A percentile compares a stretch with the other conserved stretches of the same genome.
Conservation (phyloP, 1,140 invertebrate species). For the Parasteatoda tepidariorum region DNA sequence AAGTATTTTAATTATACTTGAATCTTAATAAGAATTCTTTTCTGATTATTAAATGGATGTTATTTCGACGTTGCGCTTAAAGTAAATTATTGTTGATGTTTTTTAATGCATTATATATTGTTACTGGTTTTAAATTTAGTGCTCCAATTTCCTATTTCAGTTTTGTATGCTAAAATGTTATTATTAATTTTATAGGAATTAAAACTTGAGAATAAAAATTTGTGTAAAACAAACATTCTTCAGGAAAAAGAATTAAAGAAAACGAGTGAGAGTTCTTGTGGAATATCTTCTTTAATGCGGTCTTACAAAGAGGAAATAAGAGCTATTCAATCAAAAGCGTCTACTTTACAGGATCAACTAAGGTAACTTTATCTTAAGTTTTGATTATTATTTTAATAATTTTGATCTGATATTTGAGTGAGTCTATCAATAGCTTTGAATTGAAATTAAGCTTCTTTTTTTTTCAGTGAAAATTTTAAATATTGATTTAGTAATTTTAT, state of each 20-base stretch:
- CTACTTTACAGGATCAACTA: too few relatives aligned
- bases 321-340: too few relatives aligned
- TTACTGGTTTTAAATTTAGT: background rate
- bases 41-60: background rate
- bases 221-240: too few relatives aligned
- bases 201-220: too few relatives aligned
- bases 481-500: background rate
- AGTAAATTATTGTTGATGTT: background rate
- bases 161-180: background rate
- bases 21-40: background rate
- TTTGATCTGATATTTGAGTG: background rate
- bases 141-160: background rate
- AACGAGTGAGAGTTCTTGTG: too few relatives aligned
- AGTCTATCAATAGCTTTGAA: background rate
- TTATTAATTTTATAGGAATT: too few relatives aligned
- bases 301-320: too few relatives aligned
- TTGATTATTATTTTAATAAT: background rate
- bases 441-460: background rate
- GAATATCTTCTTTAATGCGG: too few relatives aligned
- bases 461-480: background rate
- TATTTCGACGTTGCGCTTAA: background rate
- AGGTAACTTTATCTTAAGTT: background rate
- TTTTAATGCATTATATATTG: background rate
- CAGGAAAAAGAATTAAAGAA: too few relatives aligned
- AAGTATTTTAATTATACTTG: too few relatives aligned